Evolutionary conservation across 2,113 vertebrate genomes (phyloP), one percentile per base, ranked within the genome.

Genomic region (Acanthochromis polyacanthus): DNA sequence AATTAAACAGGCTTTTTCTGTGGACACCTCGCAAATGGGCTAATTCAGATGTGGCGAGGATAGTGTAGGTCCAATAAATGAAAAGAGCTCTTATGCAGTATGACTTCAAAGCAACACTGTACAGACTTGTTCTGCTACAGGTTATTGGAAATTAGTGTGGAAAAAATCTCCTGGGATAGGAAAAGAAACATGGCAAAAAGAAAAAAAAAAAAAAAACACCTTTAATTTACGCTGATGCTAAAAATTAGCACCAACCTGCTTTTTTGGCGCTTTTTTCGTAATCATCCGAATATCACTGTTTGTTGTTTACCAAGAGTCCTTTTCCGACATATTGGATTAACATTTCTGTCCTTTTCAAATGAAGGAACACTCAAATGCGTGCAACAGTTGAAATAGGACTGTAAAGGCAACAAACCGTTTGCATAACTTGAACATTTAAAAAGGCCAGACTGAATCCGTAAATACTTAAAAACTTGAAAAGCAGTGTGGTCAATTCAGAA

Each of bases 1-100:
- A 62, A 74, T 80, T 63, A 58, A 73, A 62, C 32, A 36, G 32
- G 32, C 20, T 20, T 52, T 72, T 68, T 68, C 45, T 22, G 22
- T 32, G 32, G 45, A 43, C 45, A 52, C 19, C 15, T 71, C 8
- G 32, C 5, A 36, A 36, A 36, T 36, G 32, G 32, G 32, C 4
- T 30, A 30, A 30, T 36, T 36, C 32, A 36, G 7, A 36, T 10
- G 32, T 9, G 7, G 32, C 7, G 8, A 36, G 32, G 32, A 36
- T 36, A 36, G 32, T 8, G 32, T 8, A 36, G 32, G 32, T 36
- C 32, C 32, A 36, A 9, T 36, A 8, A 10, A 10, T 36, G 32
- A 36, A 36, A 36, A 36, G 32, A 36, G 32, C 10, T 36, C 32
- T 36, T 8, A 36, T 36, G 8, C 32, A 36, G 7, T 9, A 36